Base-by-base conservation (phyloP, 2,888 invertebrate species). In the Carterocephalus palaemon region DNA sequence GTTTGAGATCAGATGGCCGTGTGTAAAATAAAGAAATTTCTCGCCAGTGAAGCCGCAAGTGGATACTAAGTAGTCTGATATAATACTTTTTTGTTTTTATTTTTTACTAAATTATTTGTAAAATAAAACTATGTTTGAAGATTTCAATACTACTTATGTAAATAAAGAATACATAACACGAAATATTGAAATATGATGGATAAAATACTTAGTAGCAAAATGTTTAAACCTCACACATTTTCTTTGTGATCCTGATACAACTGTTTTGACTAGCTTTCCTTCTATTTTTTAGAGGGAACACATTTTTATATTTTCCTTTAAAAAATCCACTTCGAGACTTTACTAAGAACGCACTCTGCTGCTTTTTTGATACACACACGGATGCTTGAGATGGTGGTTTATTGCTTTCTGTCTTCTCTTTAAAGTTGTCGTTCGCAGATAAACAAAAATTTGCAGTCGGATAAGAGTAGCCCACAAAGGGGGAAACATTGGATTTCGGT, bases 241-340 rank as follows among this genome's bases (percentile, higher is more conserved):
- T 31, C 8, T 24, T 36, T 9, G 12, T 20, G 16, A 16, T 29
- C 7, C 28, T n/a, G 4, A 16, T 23, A 13, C 8, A 26, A 7
- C 12, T 12, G 4, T 10, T n/a, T 6, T 42, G 46, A 40, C 48
- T 63, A 24, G 64, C 60, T 52, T 64, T 72, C 50, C 55, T 62
- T 41, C 63, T 67, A 47, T 69, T 67, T 48, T 68, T 70, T 9
- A 65, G 53, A 38, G 62, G 52, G 54, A 75, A 71, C 39, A 68
- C 63, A 46, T 71, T 80, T 52, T 64, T 75, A 47, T 64, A 70
- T 59, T 72, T 81, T 9, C 61, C 53, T 54, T 66, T 75, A 5
- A 66, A 50, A 49, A 64, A 67, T 49, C 59, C 69, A 47, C 57
- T 60, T 1, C 64, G 64, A 22, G 74, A 64, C 49, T 70, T 73